phyloP scores from a whole-genome alignment of 2,888 invertebrate species.

The Poecilobothrus nobilitatus region DNA sequence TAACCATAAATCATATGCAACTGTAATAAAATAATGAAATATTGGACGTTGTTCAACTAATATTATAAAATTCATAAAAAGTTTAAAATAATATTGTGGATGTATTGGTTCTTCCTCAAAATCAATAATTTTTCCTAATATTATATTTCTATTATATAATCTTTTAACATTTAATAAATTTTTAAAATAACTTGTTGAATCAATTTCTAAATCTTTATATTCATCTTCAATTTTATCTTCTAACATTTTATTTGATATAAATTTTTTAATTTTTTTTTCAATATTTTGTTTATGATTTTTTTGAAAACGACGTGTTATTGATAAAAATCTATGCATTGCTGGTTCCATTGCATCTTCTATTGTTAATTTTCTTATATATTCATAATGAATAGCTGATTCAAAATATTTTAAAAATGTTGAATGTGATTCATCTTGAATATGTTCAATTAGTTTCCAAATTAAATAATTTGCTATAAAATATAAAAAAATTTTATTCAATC shows the following conservation, averaged over 20 bases:
- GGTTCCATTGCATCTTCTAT: background rate
- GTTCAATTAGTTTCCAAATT: background rate
- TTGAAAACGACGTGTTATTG: slow-evolving; percentile 8
- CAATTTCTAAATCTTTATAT: slow-evolving; percentile 24
- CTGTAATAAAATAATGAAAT: slow-evolving; percentile 37
- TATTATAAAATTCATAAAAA: slow-evolving; percentile 33
- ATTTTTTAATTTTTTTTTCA: slow-evolving; percentile 11
- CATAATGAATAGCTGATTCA: background rate
- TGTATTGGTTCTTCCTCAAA: background rate
- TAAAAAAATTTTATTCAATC: too few relatives aligned
- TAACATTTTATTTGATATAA: background rate
- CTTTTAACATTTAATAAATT: slow-evolving; percentile 7
- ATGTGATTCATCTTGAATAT: slow-evolving; percentile 25
- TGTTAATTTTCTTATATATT: slow-evolving; percentile 8
- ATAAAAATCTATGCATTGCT: slow-evolving; percentile 14
- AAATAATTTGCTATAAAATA: slow-evolving; percentile 2
- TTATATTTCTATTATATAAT: background rate
- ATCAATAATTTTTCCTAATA: background rate
- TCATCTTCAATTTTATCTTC: slow-evolving; percentile 34
- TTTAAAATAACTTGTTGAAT: background rate
- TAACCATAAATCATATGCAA: slow-evolving; percentile 34
- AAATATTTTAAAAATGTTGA: slow-evolving; percentile 13
- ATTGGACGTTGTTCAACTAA: slow-evolving; percentile 32
- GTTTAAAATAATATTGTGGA: background rate
- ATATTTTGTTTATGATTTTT: slow-evolving; percentile 15